Percentiles rank a stretch among this genome's conserved stretches.
phyloP scores from a whole-genome alignment of 1,140 invertebrate species.

The Calosoma granatense region DNA sequence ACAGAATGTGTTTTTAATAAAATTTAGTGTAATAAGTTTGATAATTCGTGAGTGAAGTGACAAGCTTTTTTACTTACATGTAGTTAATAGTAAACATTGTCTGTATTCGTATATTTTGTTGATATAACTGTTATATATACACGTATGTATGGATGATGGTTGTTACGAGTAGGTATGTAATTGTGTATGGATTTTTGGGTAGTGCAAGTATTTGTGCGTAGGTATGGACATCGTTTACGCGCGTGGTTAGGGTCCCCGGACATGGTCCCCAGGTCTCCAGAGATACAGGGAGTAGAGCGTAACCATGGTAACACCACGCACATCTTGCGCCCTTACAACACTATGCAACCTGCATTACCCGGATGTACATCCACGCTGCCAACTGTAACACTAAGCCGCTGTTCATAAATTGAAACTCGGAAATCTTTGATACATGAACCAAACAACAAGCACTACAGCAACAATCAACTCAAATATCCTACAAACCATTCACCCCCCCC shows the following conservation, averaged over 20 bases:
- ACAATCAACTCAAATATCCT: too few species aligned
- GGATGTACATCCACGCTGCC: neutral
- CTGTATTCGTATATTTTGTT: too few species aligned
- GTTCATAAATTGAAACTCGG: slow-evolving; percentile 1
- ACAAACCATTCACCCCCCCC: too few species aligned
- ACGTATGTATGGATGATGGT: too few species aligned
- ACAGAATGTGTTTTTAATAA: too few species aligned
- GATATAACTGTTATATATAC: too few species aligned
- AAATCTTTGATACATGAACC: neutral
- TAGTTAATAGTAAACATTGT: too few species aligned
- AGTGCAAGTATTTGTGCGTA: neutral
- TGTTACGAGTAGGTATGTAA: too few species aligned
- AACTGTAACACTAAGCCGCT: neutral
- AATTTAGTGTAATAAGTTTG: too few species aligned
- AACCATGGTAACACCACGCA: slow-evolving; percentile 1
- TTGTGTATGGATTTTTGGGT: neutral
- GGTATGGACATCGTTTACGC: slow-evolving; percentile 1
- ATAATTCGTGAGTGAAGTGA: too few species aligned
- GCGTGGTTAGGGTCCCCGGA: slow-evolving; percentile 4
- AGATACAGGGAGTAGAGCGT: slow-evolving; percentile 8
- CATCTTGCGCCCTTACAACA: neutral
- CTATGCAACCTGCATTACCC: neutral
- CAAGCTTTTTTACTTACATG: too few species aligned
- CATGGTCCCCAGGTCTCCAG: slow-evolving; percentile 5
- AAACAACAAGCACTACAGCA: too few species aligned